Evolutionary conservation across 2,888 invertebrate species (phyloP).

Genomic region (Tiphia femorata): DNA sequence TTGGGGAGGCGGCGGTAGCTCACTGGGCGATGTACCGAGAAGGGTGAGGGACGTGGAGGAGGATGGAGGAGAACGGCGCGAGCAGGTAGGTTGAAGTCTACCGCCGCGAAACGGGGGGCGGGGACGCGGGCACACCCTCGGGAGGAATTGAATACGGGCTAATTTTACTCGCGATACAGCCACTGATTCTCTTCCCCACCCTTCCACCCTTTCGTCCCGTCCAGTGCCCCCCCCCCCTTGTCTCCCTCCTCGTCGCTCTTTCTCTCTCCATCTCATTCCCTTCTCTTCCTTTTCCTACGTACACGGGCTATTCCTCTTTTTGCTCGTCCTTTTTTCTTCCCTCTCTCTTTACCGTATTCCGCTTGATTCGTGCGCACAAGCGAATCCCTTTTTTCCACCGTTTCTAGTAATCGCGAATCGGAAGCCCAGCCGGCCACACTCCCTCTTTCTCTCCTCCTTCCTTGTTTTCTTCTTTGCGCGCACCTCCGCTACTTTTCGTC

Average conservation of each 20-base stretch:
- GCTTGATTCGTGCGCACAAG: neutral
- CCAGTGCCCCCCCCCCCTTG: neutral
- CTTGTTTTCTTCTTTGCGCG: conserved; percentile 20
- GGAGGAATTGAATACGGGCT: conserved; percentile 68
- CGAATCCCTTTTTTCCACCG: conserved; percentile 9
- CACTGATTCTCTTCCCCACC: conserved; percentile 32
- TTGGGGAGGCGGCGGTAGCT: conserved; percentile 62
- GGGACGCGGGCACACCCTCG: conserved; percentile 44
- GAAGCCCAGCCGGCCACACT: conserved; percentile 26
- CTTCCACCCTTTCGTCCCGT: neutral
- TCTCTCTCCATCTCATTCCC: conserved; percentile 17
- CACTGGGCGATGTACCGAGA: conserved; percentile 40
- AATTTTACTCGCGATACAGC: conserved; percentile 62
- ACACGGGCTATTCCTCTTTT: too few relatives aligned
- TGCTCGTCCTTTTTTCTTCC: too few relatives aligned
- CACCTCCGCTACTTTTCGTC: conserved; percentile 20
- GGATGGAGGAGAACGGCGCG: too few relatives aligned
- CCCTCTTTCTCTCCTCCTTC: conserved; percentile 20
- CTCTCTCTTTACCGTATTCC: neutral
- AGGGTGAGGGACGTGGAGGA: conserved; percentile 22
- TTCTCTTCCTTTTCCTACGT: neutral
- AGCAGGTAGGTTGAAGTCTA: neutral
- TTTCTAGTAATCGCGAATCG: conserved; percentile 38
- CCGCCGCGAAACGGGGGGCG: neutral
- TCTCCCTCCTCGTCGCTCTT: conserved; percentile 22